Percentiles rank a stretch among this genome's conserved stretches.
Conservation (phyloP, 2,888 invertebrate genomes). For the Hypsopygia costalis region DNA sequence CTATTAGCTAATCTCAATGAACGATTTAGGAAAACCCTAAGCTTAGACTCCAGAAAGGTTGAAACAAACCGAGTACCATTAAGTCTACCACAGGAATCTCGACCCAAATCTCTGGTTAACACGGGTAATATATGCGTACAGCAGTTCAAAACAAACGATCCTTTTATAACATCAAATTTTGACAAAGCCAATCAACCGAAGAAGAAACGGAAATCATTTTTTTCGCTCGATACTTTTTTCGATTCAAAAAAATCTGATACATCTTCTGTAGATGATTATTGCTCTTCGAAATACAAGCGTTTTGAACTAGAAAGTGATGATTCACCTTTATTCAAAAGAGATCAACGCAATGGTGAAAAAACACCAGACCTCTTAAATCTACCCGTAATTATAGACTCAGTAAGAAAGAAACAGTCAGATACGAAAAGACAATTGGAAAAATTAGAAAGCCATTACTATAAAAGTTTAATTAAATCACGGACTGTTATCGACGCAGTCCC, state of each 20-base stretch:
- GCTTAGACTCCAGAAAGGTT: constrained; percentile 69
- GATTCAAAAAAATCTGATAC: constrained; percentile 73
- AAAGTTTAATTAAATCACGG: constrained; percentile 55
- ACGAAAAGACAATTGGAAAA: constrained; percentile 70
- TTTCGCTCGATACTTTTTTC: constrained; percentile 75
- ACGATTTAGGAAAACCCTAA: constrained; percentile 71
- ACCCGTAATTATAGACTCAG: constrained; percentile 70
- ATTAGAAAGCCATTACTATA: constrained; percentile 72
- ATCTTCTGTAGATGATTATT: constrained; percentile 73
- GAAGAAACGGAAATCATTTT: constrained; percentile 74
- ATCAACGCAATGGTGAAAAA: constrained; percentile 45
- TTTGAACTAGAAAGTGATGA: constrained; percentile 76
- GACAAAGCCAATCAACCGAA: constrained; percentile 62
- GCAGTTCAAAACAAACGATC: constrained; percentile 46
- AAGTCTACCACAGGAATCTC: constrained; percentile 53
- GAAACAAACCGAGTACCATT: constrained; percentile 60
- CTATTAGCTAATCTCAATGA: constrained; percentile 70
- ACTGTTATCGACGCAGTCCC: constrained; percentile 69
- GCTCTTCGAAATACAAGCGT: constrained; percentile 75
- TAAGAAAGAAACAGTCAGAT: constrained; percentile 67
- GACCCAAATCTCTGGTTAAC: constrained; percentile 71
- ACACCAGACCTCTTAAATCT: constrained; percentile 71
- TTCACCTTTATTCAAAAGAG: constrained; percentile 65
- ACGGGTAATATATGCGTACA: constrained; percentile 65
- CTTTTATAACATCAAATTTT: constrained; percentile 56